Percentiles rank a stretch among this genome's conserved stretches.
Evolutionary conservation across 2,888 invertebrate genomes (phyloP).

Genomic region (Aphodius granarius): DNA sequence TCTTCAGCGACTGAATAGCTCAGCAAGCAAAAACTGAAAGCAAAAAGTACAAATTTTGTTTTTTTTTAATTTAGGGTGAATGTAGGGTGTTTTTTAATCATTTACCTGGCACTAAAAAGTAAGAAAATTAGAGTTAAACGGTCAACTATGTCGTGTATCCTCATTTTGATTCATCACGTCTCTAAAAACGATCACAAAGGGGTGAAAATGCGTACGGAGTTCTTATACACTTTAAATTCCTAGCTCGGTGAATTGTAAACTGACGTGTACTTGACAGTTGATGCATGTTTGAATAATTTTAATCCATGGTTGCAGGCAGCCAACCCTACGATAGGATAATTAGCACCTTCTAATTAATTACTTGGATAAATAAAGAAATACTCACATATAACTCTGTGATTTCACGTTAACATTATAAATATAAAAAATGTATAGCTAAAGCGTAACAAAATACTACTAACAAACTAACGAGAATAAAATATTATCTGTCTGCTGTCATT

Average conservation of each 20-base stretch:
- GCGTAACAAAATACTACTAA: background rate
- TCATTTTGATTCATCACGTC: slow-evolving; percentile 17
- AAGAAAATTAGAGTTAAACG: slow-evolving; percentile 17
- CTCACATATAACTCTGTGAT: background rate
- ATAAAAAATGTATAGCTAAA: background rate
- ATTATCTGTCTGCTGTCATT: background rate
- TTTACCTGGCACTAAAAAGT: slow-evolving; percentile 25
- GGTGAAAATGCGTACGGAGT: background rate
- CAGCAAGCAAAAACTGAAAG: slow-evolving; percentile 23
- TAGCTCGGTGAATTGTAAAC: slow-evolving; percentile 14
- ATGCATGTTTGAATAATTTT: slow-evolving; percentile 22
- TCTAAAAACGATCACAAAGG: background rate
- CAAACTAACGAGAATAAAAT: background rate
- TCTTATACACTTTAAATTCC: background rate
- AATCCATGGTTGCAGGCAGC: slow-evolving; percentile 13
- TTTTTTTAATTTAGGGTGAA: background rate
- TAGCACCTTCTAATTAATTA: background rate
- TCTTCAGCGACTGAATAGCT: slow-evolving; percentile 20
- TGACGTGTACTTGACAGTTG: slow-evolving; percentile 34
- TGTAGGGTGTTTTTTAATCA: background rate
- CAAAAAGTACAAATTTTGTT: background rate
- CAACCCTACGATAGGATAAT: background rate
- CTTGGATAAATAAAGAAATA: background rate
- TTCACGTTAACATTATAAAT: background rate
- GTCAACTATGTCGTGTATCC: slow-evolving; percentile 8